A percentile compares a stretch with the other conserved stretches of the same genome.
These are phyloP conservation scores for Dusona sp. DNA, from an alignment of 2,888 invertebrate species.

Conservation along the genomic window DNA sequence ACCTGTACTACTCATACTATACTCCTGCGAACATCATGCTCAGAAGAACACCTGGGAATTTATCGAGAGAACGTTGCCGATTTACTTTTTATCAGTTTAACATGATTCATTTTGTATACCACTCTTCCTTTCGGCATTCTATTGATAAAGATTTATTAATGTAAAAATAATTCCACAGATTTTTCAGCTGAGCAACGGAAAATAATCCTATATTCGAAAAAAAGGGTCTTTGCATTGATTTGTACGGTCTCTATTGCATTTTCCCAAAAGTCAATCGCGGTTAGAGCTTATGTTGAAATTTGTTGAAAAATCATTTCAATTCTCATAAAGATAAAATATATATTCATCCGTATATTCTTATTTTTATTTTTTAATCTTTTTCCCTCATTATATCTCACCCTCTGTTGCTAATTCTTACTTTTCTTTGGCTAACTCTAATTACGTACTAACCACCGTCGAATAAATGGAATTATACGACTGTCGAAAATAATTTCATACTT, in stretches of 20 bases:
- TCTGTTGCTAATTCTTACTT: background rate
- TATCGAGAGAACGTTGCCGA: slow-evolving; percentile 61
- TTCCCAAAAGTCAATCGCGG: background rate
- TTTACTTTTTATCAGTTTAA: slow-evolving; percentile 56
- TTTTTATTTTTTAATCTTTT: background rate
- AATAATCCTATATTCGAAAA: background rate
- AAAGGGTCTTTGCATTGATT: background rate
- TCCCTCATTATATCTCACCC: background rate
- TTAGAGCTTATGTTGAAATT: background rate
- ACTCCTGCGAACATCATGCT: slow-evolving; percentile 15
- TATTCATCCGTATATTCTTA: background rate
- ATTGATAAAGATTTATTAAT: background rate
- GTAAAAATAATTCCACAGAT: background rate
- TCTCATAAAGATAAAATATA: background rate
- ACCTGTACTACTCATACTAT: background rate
- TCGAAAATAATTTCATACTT: slow-evolving; percentile 41
- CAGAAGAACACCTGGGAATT: slow-evolving; percentile 63
- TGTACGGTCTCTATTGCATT: background rate
- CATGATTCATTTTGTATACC: slow-evolving; percentile 51
- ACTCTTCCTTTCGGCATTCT: background rate
- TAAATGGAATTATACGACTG: slow-evolving; percentile 52
- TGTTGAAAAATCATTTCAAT: background rate
- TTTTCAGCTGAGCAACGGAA: background rate
- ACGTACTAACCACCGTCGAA: slow-evolving; percentile 4
- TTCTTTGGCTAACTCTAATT: background rate